These are phyloP conservation scores for Gallinago solitaria DNA, from an alignment of 2,797 vertebrate species.

Conservation along the genomic window DNA sequence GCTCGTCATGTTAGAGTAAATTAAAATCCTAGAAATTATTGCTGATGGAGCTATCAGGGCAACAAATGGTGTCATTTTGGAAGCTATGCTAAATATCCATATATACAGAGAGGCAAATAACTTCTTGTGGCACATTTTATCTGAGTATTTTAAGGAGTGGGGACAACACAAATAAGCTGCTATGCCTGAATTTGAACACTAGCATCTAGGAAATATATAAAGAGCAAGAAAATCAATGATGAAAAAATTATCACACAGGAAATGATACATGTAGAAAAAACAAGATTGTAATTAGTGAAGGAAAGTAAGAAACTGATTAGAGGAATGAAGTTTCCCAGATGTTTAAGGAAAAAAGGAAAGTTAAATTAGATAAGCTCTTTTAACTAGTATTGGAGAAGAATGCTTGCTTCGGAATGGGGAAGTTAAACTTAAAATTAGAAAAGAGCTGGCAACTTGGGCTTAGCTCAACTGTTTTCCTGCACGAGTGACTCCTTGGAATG, in stretches of 20 bases:
- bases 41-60: background rate
- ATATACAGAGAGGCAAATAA: background rate
- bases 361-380: conserved; percentile 45
- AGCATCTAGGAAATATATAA: conserved; percentile 22
- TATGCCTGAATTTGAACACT: conserved; percentile 5
- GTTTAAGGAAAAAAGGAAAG: conserved; percentile 26
- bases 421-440: conserved; percentile 35
- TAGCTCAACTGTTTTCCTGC: conserved; percentile 55
- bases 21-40: background rate
- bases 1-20: background rate
- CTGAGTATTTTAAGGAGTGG: background rate
- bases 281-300: conserved; percentile 48
- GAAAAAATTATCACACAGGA: conserved; percentile 60
- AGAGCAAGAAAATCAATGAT: conserved; percentile 41
- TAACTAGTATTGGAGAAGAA: conserved; percentile 28
- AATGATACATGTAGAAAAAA: conserved; percentile 47
- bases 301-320: conserved; percentile 65
- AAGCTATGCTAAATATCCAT: background rate
- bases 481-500: conserved; percentile 47
- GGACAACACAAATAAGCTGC: background rate
- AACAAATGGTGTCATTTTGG: background rate
- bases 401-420: conserved; percentile 2
- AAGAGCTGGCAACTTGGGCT: conserved; percentile 37
- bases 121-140: background rate
- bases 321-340: conserved; percentile 59